Evolutionary conservation across 2,888 invertebrate species (phyloP), one percentile per base, ranked within the genome.

Genomic region (Atethmia centrago): DNA sequence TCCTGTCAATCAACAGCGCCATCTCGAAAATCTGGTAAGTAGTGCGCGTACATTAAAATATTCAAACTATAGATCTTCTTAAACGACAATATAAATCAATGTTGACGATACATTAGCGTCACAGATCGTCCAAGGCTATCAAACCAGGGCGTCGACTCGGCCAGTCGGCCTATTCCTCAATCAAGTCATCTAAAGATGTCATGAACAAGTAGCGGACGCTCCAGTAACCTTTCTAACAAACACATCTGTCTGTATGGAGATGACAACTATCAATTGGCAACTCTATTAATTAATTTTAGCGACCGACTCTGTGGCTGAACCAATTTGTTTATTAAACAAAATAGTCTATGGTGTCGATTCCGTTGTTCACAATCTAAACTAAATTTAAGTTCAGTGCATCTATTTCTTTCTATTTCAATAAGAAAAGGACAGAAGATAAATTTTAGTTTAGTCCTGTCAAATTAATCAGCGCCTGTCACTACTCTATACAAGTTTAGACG

Each of bases 241-340:
- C 83, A 88, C 93, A 95, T 95, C 87, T 93, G 88, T 95, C 90
- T 92, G 82, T 89, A 91, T 94, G 89, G 85, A 92, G 89, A 86
- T 92, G 95, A 94, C 95, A 94, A 83, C 90, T 79, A 84, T 69
- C 94, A 95, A 95, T 95, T 95, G 94, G 86, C 87, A 77, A 83
- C 85, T 66, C 80, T 88, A 86, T 88, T 92, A 93, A 95, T 94
- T 94, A 93, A 90, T 94, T 94, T 94, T 93, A 92, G 93, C 92
- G 88, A 90, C 82, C 74, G 78, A 80, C 84, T 65, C 67, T 71
- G 88, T 87, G 90, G 88, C 91, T 86, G 88, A 88, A 90, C 88
- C 86, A 86, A 91, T 92, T 89, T 88, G 87, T 88, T 86, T 89
- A 85, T 86, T 86, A 72, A 83, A 77, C 86, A 84, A 25, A 88